Percentiles rank a stretch among this genome's conserved stretches.
These are phyloP conservation scores for Drosophila cardini DNA, from an alignment of 1,140 invertebrate genomes.

Conservation along the genomic window DNA sequence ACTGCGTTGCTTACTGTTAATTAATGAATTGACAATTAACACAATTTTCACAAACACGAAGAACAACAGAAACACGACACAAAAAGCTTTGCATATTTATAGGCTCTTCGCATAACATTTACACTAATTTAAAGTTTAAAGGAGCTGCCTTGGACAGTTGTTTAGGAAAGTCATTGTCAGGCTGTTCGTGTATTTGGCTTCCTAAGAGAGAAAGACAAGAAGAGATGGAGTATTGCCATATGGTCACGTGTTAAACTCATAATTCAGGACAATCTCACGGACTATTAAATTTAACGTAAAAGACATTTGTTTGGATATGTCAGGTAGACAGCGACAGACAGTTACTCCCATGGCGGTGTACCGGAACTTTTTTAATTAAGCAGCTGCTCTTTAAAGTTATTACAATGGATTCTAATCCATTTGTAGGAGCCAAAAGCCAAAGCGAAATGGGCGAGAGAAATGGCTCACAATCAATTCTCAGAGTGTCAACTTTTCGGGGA, in stretches of 20 bases:
- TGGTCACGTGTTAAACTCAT: constrained; percentile 74
- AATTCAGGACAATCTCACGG: constrained; percentile 65
- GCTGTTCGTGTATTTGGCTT: constrained; percentile 53
- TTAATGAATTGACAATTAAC: constrained; percentile 51
- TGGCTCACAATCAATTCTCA: constrained; percentile 70
- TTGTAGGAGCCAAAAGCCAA: constrained; percentile 17
- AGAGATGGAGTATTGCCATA: constrained; percentile 51
- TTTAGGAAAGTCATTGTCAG: constrained; percentile 49
- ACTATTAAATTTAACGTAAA: constrained; percentile 58
- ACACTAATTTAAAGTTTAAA: constrained; percentile 66
- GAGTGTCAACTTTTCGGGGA: constrained; percentile 19
- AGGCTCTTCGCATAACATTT: constrained; percentile 49
- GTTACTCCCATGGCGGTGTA: background rate
- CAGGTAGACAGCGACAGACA: background rate
- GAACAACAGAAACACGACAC: constrained; percentile 5
- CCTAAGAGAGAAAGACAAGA: background rate
- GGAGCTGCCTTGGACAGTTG: constrained; percentile 1
- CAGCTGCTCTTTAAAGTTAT: constrained; percentile 62
- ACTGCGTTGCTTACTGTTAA: background rate
- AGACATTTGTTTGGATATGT: constrained; percentile 54
- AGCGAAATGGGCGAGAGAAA: constrained; percentile 49
- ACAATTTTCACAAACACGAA: background rate
- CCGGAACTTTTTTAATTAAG: constrained; percentile 51
- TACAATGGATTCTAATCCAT: constrained; percentile 61
- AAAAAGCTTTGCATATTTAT: constrained; percentile 72